Base-by-base conservation (phyloP, 2,888 invertebrate genomes). In the Hymenopus coronatus region DNA sequence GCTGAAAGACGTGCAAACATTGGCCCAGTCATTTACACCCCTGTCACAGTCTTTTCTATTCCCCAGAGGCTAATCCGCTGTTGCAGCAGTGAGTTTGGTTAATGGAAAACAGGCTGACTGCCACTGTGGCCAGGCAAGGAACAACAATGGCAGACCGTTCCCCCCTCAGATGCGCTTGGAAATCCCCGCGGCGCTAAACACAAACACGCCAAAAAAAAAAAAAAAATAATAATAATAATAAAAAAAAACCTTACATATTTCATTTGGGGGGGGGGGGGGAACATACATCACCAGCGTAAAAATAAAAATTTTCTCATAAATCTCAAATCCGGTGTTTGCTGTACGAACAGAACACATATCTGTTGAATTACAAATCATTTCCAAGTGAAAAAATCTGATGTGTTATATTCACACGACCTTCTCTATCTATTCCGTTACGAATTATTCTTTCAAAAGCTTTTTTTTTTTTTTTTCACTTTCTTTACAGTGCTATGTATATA, bases 11-110 rank as follows among this genome's bases (percentile, higher is more conserved):
- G 87, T 82, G 90, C 90, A 90, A 90, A 90, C 89, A 90, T 89
- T 90, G 90, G 90, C 87, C 84, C 90, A 90, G 90, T 90, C 90
- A 90, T 90, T 90, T 89, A 90, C 90, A 90, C 90, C 90, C 90
- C 90, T 90, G 89, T 90, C 33, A 28, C 82, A 85, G 84, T 25
- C 82, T 54, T 89, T 88, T 89, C 20, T 70, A 89, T 90, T 88
- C 90, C 88, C 89, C 33, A 9, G 82, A 88, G 89, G 46, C 89
- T 90, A 90, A 90, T 90, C 90, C 90, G 46, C 89, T 88, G 83
- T 28, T 87, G 40, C 88, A 70, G 54, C 54, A 87, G 87, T 27
- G 86, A 87, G 88, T 85, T 81, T 82, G 88, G 89, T 89, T 90
- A 90, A 90, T 90, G 90, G 90, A 90, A 90, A 90, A 86, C 87